Conservation (phyloP, 1,140 invertebrate genomes). For the Oncopodura yosiiana region DNA sequence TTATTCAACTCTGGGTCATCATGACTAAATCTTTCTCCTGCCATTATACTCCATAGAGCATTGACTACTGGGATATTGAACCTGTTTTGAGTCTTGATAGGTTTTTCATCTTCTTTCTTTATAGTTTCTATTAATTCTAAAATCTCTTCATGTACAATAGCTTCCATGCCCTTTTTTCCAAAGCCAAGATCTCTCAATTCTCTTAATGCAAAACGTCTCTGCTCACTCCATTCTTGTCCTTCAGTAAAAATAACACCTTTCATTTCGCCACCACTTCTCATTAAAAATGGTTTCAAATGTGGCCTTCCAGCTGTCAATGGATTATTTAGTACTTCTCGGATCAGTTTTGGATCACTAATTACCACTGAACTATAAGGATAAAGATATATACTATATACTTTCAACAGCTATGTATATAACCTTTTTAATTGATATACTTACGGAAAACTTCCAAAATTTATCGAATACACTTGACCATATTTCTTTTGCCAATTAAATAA, state of each 20-base stretch:
- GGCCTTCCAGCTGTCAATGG: background rate
- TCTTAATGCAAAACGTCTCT: conserved; percentile 1
- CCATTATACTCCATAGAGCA: too few species aligned
- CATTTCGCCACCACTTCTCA: background rate
- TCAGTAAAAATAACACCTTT: conserved; percentile 9
- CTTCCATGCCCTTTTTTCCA: background rate
- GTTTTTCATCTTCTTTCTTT: too few species aligned
- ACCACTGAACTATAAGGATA: background rate
- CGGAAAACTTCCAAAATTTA: conserved; percentile 9
- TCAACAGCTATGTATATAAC: background rate
- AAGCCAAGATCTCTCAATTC: conserved; percentile 9
- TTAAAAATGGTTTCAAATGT: background rate
- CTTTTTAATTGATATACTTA: background rate
- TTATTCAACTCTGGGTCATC: too few species aligned
- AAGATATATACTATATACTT: background rate
- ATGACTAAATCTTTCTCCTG: too few species aligned
- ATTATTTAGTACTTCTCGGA: background rate
- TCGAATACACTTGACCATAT: conserved; percentile 1
- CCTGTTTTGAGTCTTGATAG: too few species aligned
- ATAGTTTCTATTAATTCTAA: background rate
- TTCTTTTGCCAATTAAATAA: conserved; percentile 3
- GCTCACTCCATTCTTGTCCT: conserved; percentile 9
- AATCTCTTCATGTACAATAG: background rate
- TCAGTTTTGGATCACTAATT: background rate
- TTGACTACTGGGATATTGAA: too few species aligned